Evolutionary conservation across 2,797 vertebrate species (phyloP).

Genomic region (Ambastaia sidthimunki): DNA sequence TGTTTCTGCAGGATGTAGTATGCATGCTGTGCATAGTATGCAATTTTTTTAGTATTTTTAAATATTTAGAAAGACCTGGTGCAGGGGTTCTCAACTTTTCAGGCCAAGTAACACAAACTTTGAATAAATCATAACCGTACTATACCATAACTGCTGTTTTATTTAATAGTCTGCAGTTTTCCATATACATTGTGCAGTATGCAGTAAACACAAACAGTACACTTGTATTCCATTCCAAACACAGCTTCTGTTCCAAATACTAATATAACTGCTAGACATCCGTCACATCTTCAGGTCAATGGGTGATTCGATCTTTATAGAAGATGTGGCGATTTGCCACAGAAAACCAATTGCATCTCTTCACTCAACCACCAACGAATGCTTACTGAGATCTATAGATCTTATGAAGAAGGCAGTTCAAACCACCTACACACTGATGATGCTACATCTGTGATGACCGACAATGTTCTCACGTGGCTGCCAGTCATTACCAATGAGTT

Average conservation of each 20-base stretch:
- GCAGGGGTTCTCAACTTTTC: not conserved
- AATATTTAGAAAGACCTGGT: not conserved
- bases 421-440: constrained; percentile 23
- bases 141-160: too few relatives aligned
- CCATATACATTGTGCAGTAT: too few relatives aligned
- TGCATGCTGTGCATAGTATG: not conserved
- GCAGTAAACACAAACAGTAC: not conserved
- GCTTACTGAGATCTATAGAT: constrained; percentile 20
- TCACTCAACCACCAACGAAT: not conserved
- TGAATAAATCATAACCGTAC: too few relatives aligned
- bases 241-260: not conserved
- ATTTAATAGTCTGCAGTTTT: too few relatives aligned
- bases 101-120: too few relatives aligned
- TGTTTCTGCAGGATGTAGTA: not conserved
- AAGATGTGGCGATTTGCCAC: constrained; percentile 7
- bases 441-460: constrained; percentile 9
- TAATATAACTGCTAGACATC: not conserved
- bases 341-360: constrained; percentile 25
- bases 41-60: not conserved
- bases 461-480: not conserved
- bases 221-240: not conserved
- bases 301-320: constrained; percentile 15
- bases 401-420: constrained; percentile 10
- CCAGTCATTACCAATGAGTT: constrained; percentile 40
- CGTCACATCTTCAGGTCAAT: constrained; percentile 16